Evolutionary conservation across 2,888 invertebrate genomes (phyloP).

Genomic region (Limenitis arthemis): DNA sequence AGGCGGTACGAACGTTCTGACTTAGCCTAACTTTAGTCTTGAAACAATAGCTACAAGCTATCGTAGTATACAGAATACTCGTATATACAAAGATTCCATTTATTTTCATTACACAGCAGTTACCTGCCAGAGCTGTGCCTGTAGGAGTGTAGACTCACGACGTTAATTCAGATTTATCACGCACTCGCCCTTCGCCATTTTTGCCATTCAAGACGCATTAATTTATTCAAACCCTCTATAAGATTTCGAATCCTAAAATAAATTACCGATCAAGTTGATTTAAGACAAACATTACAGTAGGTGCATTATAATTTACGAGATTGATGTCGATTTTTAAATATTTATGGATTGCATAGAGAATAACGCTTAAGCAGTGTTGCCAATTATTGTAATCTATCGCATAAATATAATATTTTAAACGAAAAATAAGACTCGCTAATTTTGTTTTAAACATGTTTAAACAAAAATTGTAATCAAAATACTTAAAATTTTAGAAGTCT

Average conservation of each 20-base stretch:
- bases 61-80: too few relatives aligned
- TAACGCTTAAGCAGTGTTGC: too few relatives aligned
- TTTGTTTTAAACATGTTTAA: too few relatives aligned
- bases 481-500: too few relatives aligned
- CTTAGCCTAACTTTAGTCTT: too few relatives aligned
- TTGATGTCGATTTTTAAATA: neutral
- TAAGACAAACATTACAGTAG: conserved; percentile 4
- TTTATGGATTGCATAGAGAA: too few relatives aligned
- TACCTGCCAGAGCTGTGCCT: conserved; percentile 39
- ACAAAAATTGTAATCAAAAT: too few relatives aligned
- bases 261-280: conserved; percentile 9
- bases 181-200: conserved; percentile 36
- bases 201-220: conserved; percentile 35
- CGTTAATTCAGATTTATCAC: conserved; percentile 63
- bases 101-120: conserved; percentile 49
- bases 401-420: too few relatives aligned
- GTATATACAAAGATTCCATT: conserved; percentile 28
- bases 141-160: conserved; percentile 37
- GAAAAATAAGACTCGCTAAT: too few relatives aligned
- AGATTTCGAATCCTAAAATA: conserved; percentile 18
- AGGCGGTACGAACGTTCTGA: too few relatives aligned
- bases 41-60: too few relatives aligned
- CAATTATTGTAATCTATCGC: too few relatives aligned
- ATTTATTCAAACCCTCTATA: conserved; percentile 18
- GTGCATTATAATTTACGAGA: neutral